Conservation (phyloP, 2,888 invertebrate genomes). For the Alloplasta piceator region DNA sequence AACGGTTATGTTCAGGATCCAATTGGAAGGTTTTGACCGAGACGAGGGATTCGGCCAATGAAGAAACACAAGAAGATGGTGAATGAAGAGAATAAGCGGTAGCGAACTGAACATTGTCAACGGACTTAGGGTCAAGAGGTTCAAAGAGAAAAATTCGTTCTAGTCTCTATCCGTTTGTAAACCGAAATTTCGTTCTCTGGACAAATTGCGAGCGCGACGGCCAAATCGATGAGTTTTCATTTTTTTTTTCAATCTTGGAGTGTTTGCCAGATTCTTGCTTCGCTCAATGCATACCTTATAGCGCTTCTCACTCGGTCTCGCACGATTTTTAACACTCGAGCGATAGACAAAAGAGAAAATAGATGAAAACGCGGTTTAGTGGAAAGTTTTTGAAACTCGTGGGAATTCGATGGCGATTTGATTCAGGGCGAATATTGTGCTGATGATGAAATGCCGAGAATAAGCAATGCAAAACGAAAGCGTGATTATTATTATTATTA, state of each 20-base stretch:
- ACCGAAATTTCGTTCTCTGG: not conserved
- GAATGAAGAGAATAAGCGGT: not conserved
- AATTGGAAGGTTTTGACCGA: not conserved
- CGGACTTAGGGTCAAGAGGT: not conserved
- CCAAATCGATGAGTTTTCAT: constrained; percentile 41
- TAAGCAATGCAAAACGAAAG: constrained; percentile 31
- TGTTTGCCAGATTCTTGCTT: too few species aligned
- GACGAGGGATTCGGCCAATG: not conserved
- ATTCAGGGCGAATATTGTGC: too few species aligned
- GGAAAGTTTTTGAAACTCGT: too few species aligned
- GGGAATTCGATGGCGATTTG: too few species aligned
- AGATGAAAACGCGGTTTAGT: too few species aligned
- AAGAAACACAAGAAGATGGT: not conserved
- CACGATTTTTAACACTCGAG: not conserved
- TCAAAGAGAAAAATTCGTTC: not conserved
- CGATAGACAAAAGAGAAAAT: too few species aligned
- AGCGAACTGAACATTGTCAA: too few species aligned
- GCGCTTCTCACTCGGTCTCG: not conserved
- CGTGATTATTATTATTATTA: constrained; percentile 45
- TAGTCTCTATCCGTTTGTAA: not conserved
- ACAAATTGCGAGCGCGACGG: constrained; percentile 3
- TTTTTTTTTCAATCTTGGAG: too few species aligned
- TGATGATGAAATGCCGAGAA: not conserved
- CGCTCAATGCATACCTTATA: too few species aligned
- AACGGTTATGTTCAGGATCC: too few species aligned